Base-by-base conservation (phyloP, 1,140 invertebrate species). In the Aphidius ervi region DNA sequence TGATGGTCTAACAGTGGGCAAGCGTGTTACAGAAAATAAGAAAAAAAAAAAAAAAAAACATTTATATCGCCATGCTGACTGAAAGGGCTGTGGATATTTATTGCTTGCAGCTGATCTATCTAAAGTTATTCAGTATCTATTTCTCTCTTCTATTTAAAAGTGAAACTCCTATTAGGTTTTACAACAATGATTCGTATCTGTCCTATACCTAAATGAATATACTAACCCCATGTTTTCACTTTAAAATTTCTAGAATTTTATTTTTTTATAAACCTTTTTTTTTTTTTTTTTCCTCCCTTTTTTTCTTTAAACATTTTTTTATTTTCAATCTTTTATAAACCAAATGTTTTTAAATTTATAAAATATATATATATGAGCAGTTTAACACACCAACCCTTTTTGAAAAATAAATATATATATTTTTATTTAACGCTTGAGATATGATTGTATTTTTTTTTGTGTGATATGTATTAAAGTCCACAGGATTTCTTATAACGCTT, bases 81-180 rank as follows among this genome's bases (percentile, higher is more conserved):
- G 46, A 61, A 61, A 61, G 59, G 59, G 59, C 59, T 61, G 59
- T 47, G 40, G 59, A 61, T 56, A 61, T 61, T 61, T 61, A 61
- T 61, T 52, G 59, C 52, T 49, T 61, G 59, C 59, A 61, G 59
- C 59, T 61, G 59, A 61, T 61, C 9, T 31, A 31, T 47, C 2
- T 42, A 39, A 55, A 46, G 52, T n/a, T 45, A 40, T 55, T 31
- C 47, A 49, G 39, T 61, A 48, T 61, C 48, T 56, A 43, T 45
- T 42, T 49, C 43, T 47, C 56, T 61, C 42, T 56, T 56, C 45
- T 46, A 45, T 50, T 59, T 59, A 43, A 50, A 10, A 46, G 49
- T 59, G 58, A 52, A 59, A 53, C 52, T 54, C 39, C 52, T 40
- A 54, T 54, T 54, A 31, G 39, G 52, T 54, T 54, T 54, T 54